Conservation (phyloP, 2,888 invertebrate species). For the Agrotis exclamationis region DNA sequence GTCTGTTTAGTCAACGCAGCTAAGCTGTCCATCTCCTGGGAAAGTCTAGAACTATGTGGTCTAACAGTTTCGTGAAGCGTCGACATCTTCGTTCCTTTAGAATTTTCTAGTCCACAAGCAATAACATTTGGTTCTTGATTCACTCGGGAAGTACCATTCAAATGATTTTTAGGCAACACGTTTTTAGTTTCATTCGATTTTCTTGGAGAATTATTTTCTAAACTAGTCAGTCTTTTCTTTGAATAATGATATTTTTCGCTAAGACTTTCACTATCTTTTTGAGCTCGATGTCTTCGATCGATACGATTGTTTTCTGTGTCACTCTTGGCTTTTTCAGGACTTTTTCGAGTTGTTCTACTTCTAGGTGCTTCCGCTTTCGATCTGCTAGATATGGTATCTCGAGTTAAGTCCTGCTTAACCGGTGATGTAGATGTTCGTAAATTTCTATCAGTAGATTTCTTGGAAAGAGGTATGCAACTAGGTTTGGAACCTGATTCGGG, state of each 20-base stretch:
- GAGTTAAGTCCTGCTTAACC: constrained; percentile 81
- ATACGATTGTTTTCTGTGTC: constrained; percentile 85
- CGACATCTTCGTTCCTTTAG: constrained; percentile 83
- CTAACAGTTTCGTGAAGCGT: constrained; percentile 87
- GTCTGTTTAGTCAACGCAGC: constrained; percentile 93
- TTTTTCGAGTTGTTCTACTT: constrained; percentile 77
- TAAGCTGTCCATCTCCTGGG: constrained; percentile 92
- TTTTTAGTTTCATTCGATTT: constrained; percentile 83
- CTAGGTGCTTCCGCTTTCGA: constrained; percentile 78
- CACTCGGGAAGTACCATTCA: constrained; percentile 77
- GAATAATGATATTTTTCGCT: constrained; percentile 90
- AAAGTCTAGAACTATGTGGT: constrained; percentile 86
- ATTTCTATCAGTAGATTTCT: constrained; percentile 80
- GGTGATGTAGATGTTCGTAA: constrained; percentile 81
- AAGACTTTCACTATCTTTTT: constrained; percentile 88
- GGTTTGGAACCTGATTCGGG: constrained; percentile 81
- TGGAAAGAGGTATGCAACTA: constrained; percentile 87
- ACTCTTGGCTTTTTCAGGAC: constrained; percentile 86
- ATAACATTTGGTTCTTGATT: constrained; percentile 76
- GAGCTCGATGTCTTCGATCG: constrained; percentile 88
- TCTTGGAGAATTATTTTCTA: constrained; percentile 88
- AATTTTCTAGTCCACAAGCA: constrained; percentile 76
- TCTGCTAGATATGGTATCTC: constrained; percentile 74
- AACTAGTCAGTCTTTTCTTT: constrained; percentile 91
- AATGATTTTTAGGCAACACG: constrained; percentile 80